Conservation (phyloP, 2,113 vertebrate species). For the Thunnus maccoyii region DNA sequence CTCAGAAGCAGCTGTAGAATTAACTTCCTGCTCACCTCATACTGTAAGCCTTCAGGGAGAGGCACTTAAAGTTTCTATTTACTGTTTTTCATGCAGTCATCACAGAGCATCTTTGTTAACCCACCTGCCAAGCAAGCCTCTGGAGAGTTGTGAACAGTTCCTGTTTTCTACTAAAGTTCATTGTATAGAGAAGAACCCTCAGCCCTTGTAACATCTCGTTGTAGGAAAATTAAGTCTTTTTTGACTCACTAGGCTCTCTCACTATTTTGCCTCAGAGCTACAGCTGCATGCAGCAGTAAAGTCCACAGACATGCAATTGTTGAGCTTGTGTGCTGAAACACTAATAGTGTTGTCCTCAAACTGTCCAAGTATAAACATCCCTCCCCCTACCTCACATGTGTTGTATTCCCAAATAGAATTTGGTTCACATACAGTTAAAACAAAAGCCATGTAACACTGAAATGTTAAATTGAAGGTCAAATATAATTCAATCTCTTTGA, state of each 20-base stretch:
- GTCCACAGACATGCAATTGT: conserved; percentile 46
- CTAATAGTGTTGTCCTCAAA: conserved; percentile 40
- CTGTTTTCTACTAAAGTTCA: conserved; percentile 15
- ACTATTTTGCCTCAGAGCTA: not conserved
- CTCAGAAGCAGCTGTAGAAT: conserved; percentile 34
- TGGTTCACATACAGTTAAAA: not conserved
- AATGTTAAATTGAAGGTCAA: not conserved
- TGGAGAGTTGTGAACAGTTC: not conserved
- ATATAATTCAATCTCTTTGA: not conserved
- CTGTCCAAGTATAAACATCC: not conserved
- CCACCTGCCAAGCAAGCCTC: conserved; percentile 4
- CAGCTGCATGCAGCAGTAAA: conserved; percentile 44
- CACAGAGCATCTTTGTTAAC: conserved; percentile 45
- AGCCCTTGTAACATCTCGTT: not conserved
- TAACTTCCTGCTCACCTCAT: conserved; percentile 4
- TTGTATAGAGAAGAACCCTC: conserved; percentile 15
- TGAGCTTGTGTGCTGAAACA: conserved; percentile 43
- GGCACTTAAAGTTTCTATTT: conserved; percentile 6
- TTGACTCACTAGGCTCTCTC: conserved; percentile 18
- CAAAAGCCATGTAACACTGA: not conserved
- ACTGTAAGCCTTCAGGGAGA: not conserved
- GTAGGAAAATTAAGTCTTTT: conserved; percentile 1
- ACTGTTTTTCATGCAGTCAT: not conserved
- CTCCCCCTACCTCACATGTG: conserved; percentile 5
- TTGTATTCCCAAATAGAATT: not conserved